Base-by-base conservation (phyloP, 2,113 vertebrate species). In the Gila orcuttii region DNA sequence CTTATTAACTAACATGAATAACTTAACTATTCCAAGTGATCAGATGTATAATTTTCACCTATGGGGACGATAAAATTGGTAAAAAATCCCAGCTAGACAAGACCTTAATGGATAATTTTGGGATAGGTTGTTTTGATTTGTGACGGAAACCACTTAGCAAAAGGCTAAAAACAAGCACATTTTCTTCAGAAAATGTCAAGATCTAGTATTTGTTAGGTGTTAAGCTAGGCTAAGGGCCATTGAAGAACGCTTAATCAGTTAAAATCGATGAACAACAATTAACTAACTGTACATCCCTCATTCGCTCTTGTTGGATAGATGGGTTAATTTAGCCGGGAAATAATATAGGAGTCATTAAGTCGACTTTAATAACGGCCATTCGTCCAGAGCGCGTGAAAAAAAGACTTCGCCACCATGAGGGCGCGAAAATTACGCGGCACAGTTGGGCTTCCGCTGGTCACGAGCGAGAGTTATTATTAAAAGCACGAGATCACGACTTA, bases 401-500 rank as follows among this genome's bases (percentile, higher is more conserved):
- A 28, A 42, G 62, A 64, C 9, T 12, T 33, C 66, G 23, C 31
- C 81, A 17, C 47, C 9, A 28, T 1, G 10, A 71, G 31, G 28
- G 81, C 81, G 79, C 79, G 62, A 47, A 57, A 59, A 83, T 83
- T 69, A 39, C 47, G 33, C 47, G 11, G 66, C 78, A 74, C 50
- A 75, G 66, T 75, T 23, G 80, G 57, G 28, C 71, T 79, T 84
- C 69, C 73, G 69, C 33, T 47, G 45, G 84, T 89, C 83, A 85
- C 78, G 79, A 74, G 83, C 64, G 42, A 47, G 2, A 64, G 79
- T 85, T 79, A 83, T 85, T 74, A 83, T 78, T 74, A 81, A 83
- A 87, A 50, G 76, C 50, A 8, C 36, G 36, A 28, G 77, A 87
- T 89, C 86, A 88, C 86, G 87, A 90, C 85, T 85, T 21, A 59